Base-by-base conservation (phyloP, 2,888 invertebrate species). In the Palloptera scutellata region DNA sequence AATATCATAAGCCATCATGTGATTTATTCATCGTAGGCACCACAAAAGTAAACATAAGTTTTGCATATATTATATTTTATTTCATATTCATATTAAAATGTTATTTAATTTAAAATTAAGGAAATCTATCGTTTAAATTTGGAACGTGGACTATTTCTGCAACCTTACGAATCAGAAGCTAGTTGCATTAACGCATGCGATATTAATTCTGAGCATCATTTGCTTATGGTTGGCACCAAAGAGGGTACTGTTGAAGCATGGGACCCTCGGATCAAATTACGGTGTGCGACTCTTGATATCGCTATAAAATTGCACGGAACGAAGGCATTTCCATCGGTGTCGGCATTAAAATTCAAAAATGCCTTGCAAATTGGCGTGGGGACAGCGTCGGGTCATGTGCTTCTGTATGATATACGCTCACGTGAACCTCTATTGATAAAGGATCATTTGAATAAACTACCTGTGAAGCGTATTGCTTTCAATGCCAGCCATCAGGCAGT, bases 211-310 rank as follows among this genome's bases (percentile, higher is more conserved):
- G 90, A 91, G 63, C 97, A 98, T 88, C 91, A 97, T 74, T 87
- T 99, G 61, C 86, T 99, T 19, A 86, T 92, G 61, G 90, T 92
- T 76, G 98, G 98, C 11, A 94, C 96, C 12, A 91, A 91, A 76
- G 94, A 96, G 81, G 98, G 98, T 0, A 91, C 90, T 76, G 90
- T 99, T 0, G 98, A 99, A 84, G 97, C 97, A 4, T 99, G 97
- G 97, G 99, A 99, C 86, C 96, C 97, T 11, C 87, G 99, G 68
- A 88, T 88, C 3, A 90, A 92, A 76, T 88, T 88, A 42, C 88
- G 91, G 81, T 95, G 93, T 73, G 94, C 92, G 9, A 87, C 89
- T 17, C 85, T 99, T 20, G 97, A 98, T 84, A 95, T 94, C 83
- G 96, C 94, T 1, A 81, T 89, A 70, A 88, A 89, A 77, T 86